Conservation (phyloP, 2,888 invertebrate genomes). For the Lasioglossum marginatum region DNA sequence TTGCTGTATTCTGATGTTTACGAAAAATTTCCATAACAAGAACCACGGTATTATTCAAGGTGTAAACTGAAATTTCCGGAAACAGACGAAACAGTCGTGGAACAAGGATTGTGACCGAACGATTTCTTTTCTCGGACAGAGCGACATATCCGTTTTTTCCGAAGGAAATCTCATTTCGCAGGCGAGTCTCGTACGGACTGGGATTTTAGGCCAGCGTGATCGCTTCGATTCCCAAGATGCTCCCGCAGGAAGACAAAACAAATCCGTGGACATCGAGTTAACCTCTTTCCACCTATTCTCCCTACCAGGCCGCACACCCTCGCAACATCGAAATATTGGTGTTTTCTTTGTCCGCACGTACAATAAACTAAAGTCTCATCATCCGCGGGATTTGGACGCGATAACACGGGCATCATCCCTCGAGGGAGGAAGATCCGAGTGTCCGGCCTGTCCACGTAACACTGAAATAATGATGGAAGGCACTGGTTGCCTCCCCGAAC, state of each 20-base stretch:
- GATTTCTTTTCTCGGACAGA: slow-evolving; percentile 13
- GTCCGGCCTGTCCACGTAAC: slow-evolving; percentile 37
- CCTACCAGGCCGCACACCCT: slow-evolving; percentile 42
- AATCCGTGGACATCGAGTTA: slow-evolving; percentile 69
- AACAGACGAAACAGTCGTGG: neutral
- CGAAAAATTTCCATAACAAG: neutral
- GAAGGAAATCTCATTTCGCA: slow-evolving; percentile 79
- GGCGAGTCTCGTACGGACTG: slow-evolving; percentile 78
- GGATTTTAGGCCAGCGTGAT: slow-evolving; percentile 75
- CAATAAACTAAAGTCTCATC: slow-evolving; percentile 85
- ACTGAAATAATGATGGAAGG: slow-evolving; percentile 62
- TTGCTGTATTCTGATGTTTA: neutral
- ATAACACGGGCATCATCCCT: slow-evolving; percentile 80
- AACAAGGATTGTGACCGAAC: slow-evolving; percentile 13
- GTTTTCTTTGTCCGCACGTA: slow-evolving; percentile 77
- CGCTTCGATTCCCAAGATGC: slow-evolving; percentile 66
- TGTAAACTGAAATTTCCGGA: neutral
- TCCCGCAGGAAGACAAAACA: slow-evolving; percentile 62
- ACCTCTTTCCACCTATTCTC: slow-evolving; percentile 56
- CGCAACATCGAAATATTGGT: slow-evolving; percentile 32
- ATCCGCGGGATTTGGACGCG: slow-evolving; percentile 83
- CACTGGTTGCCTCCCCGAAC: slow-evolving; percentile 15
- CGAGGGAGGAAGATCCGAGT: slow-evolving; percentile 35
- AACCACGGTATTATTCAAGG: neutral
- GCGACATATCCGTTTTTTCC: slow-evolving; percentile 22